Conservation (phyloP, 2,797 vertebrate species). For the Momotus momota region DNA sequence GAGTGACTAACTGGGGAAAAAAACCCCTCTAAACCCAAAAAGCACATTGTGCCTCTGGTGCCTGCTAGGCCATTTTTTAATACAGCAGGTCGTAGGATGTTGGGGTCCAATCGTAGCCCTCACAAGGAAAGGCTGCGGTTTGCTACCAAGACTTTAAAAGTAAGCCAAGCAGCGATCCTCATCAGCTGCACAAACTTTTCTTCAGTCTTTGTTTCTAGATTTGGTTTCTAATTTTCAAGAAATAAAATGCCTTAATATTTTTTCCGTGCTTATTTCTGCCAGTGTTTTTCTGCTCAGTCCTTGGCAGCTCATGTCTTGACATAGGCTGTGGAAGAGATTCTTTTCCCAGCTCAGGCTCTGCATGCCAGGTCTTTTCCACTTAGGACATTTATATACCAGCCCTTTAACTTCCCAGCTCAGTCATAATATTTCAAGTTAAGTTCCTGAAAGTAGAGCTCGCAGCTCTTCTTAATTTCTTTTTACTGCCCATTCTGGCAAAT, state of each 20-base stretch:
- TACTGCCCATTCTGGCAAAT: not conserved
- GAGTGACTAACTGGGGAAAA: not conserved
- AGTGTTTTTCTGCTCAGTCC: constrained; percentile 40
- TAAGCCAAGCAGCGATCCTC: not conserved
- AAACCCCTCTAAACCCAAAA: not conserved
- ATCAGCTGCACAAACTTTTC: constrained; percentile 7
- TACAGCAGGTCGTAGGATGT: not conserved
- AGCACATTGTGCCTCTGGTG: not conserved
- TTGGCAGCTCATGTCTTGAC: constrained; percentile 38
- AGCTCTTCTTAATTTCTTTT: not conserved
- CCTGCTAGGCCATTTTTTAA: not conserved
- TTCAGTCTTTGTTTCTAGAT: constrained; percentile 20
- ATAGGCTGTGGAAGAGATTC: constrained; percentile 45
- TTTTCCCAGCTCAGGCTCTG: not conserved
- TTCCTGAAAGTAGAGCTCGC: not conserved
- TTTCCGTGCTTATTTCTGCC: constrained; percentile 8
- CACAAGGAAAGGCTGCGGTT: not conserved
- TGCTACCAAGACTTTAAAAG: not conserved
- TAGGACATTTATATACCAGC: not conserved
- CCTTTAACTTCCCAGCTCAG: not conserved
- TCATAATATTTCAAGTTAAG: not conserved
- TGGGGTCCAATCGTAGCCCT: not conserved
- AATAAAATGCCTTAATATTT: constrained; percentile 44
- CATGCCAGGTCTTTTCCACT: not conserved
- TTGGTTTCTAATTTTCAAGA: constrained; percentile 56